Base-by-base conservation (phyloP, 2,888 invertebrate species). In the Yponomeuta evonymella region DNA sequence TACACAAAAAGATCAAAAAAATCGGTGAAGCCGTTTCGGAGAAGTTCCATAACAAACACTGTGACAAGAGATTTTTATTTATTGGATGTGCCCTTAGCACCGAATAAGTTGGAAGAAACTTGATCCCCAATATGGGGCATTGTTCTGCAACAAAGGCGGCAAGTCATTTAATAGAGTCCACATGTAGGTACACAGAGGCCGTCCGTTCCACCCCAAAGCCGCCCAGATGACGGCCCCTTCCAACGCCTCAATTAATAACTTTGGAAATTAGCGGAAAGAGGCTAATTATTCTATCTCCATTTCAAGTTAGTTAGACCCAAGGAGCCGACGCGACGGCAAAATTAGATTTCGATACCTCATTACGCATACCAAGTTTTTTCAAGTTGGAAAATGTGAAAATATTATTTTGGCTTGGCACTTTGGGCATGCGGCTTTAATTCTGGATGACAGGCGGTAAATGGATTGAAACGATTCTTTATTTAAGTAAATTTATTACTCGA, bases 171-270 rank as follows among this genome's bases (percentile, higher is more conserved):
- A 74, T 63, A 43, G 64, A 71, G 69, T 72, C 73, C 67, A 48
- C 36, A 5, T 15, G 51, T 12, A 58, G 15, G 43, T 23, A 67
- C n/a, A 48, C 67, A 36, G 15, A 67, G 70, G 75, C 74, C 70
- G 71, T 67, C 72, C 72, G 71, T 77, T 77, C 76, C 75, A 79
- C 76, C 70, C 79, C 73, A 75, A 80, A 76, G 75, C 74, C 76
- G 74, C 76, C 76, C 90, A 89, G 89, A 88, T 90, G 89, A 84
- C 88, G 86, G 81, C 80, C 81, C 81, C 80, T 86, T 83, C 82
- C 84, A 86, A 85, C 84, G 84, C 79, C 79, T 85, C 86, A 87
- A 87, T 91, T 90, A 89, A 87, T 89, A 89, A 90, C 89, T 90
- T 87, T 86, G 82, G 79, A 88, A 90, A 89, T 90, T 89, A 88